Evolutionary conservation across 2,113 vertebrate species (phyloP), one percentile per base, ranked within the genome.

Genomic region (Chaenogobius annularis): DNA sequence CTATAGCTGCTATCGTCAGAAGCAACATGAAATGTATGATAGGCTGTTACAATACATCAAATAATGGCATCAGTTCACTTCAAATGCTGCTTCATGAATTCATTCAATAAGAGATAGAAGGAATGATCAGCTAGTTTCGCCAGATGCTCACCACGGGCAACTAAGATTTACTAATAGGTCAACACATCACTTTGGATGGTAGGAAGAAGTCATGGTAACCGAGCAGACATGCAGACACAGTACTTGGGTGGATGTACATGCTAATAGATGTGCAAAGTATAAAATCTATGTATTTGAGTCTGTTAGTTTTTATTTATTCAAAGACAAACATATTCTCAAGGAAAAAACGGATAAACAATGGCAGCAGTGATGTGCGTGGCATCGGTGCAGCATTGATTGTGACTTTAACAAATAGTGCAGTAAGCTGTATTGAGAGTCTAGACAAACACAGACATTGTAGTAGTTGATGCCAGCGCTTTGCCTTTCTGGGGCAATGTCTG

Each of bases 391-490:
- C 61, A 63, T 5, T 63, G 31, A 10, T 40, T 19, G 35, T 63
- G 26, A 1, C 6, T 19, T 35, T 35, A 35, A 61, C 12, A 11
- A 35, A 61, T 35, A 17, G 23, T 61, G 26, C 58, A 35, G 23
- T 61, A 35, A 61, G 13, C 13, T 63, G 35, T n/a, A 40, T 40
- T 11, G 15, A 58, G 23, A 31, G n/a, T 19, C 35, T 46, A 47
- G 2, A 63, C 10, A 63, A 61, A 40, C 37, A 75, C 19, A 66
- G 5, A 73, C 63, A 66, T 0, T 68, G 37, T 40, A 31, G 26
- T 31, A 31, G 66, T 73, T 78, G 78, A 79, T 83, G 81, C 82
- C 71, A 83, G 20, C 7, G 58, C 77, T 66, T 50, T 47, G 22
- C 52, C 61, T 50, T 65, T 50, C 17, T 68, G 48, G 14, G 54